A percentile compares a stretch with the other conserved stretches of the same genome.
phyloP scores from a whole-genome alignment of 2,888 invertebrate species.

The Isotomurus palustris region DNA sequence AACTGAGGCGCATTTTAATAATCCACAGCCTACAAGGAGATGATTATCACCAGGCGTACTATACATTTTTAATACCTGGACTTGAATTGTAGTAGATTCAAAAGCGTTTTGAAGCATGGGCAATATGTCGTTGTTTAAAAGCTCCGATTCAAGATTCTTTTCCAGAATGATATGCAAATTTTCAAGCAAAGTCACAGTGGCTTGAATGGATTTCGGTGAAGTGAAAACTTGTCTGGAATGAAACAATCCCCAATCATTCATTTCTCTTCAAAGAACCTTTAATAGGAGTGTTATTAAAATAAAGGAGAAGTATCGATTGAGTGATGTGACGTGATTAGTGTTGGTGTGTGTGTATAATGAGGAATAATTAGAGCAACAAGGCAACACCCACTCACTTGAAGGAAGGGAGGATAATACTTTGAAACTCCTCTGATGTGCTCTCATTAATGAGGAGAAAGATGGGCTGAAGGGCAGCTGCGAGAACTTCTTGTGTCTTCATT shows the following conservation, averaged over 20 bases:
- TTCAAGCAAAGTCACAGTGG: conserved; percentile 81
- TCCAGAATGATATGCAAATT: conserved; percentile 82
- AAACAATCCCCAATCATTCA: no score
- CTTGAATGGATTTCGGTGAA: conserved; percentile 74
- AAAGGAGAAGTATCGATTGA: no score
- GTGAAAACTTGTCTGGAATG: conserved; percentile 67
- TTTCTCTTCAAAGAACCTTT: no score
- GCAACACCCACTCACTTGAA: conserved; percentile 10
- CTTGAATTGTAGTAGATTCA: conserved; percentile 81
- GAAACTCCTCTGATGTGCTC: conserved; percentile 11
- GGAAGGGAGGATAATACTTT: conserved; percentile 12
- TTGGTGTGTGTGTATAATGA: no score
- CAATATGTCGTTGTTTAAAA: conserved; percentile 70
- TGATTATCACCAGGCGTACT: not conserved
- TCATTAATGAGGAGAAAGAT: conserved; percentile 8
- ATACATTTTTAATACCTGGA: conserved; percentile 63
- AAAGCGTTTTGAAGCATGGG: conserved; percentile 81
- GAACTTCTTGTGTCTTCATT: conserved; percentile 73
- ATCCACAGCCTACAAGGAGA: no score
- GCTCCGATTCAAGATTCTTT: conserved; percentile 74
- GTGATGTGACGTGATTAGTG: no score
- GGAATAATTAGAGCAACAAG: no score
- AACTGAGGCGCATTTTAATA: no score
- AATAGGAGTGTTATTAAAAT: no score
- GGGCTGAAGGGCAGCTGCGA: conserved; percentile 67